A percentile compares a stretch with the other conserved stretches of the same genome.
These are phyloP conservation scores for Oligia strigilis DNA, from an alignment of 2,888 invertebrate species.

Conservation along the genomic window DNA sequence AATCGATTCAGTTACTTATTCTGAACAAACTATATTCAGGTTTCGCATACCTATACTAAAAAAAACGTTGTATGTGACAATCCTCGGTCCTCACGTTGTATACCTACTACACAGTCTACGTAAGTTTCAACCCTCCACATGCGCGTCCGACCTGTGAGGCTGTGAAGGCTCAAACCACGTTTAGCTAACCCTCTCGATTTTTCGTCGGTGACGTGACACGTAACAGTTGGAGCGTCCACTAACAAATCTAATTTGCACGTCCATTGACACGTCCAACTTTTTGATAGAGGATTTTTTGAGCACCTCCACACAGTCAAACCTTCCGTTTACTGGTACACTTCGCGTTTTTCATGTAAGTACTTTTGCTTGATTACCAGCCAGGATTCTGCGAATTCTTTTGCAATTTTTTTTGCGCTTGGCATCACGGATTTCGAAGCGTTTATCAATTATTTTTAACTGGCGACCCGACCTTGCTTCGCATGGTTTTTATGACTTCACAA, in stretches of 20 bases:
- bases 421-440: neutral
- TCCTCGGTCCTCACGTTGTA: neutral
- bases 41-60: no score
- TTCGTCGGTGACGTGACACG: constrained; percentile 63
- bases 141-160: constrained; percentile 11
- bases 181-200: constrained; percentile 66
- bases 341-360: constrained; percentile 48
- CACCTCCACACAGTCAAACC: constrained; percentile 64
- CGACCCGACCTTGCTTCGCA: neutral
- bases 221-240: constrained; percentile 71
- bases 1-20: no score
- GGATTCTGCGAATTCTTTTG: constrained; percentile 29
- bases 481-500: neutral
- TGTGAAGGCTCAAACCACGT: constrained; percentile 30
- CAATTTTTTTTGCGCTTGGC: neutral
- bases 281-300: constrained; percentile 85
- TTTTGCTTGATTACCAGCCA: constrained; percentile 36
- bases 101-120: neutral
- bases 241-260: constrained; percentile 88
- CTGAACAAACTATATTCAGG: no score
- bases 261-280: constrained; percentile 82
- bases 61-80: no score
- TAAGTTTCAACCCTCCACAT: constrained; percentile 19
- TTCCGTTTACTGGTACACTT: constrained; percentile 58
- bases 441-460: constrained; percentile 8